Evolutionary conservation across 1,140 invertebrate genomes (phyloP).

Genomic region (Sitophilus oryzae): DNA sequence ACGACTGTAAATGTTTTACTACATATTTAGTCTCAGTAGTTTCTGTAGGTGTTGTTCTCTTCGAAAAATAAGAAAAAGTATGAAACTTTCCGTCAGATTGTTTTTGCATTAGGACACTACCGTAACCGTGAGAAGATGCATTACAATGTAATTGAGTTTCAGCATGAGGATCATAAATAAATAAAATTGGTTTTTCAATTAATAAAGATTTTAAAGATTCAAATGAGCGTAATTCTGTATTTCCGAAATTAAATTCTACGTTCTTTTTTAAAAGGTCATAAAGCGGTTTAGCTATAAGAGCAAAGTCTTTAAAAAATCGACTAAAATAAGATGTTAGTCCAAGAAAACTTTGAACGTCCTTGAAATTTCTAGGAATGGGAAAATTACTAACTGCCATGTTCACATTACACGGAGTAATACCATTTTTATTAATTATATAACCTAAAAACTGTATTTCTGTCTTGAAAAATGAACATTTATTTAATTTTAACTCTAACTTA

Average conservation of each 20-base stretch:
- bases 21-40: too few species aligned
- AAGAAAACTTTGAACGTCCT: constrained; percentile 21
- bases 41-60: too few species aligned
- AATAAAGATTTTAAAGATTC: constrained; percentile 18
- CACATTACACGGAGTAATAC: constrained; percentile 12
- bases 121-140: constrained; percentile 9
- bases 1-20: too few species aligned
- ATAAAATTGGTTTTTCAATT: constrained; percentile 11
- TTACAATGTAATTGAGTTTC: constrained; percentile 26
- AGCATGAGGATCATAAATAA: constrained; percentile 8
- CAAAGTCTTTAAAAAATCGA: constrained; percentile 29
- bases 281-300: constrained; percentile 30
- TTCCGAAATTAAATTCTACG: constrained; percentile 3
- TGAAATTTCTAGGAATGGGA: constrained; percentile 16
- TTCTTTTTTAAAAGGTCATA: constrained; percentile 33
- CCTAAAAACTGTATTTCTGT: constrained; percentile 24
- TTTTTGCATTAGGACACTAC: too few species aligned
- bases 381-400: constrained; percentile 17
- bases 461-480: constrained; percentile 29
- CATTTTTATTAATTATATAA: constrained; percentile 20
- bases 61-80: too few species aligned
- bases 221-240: constrained; percentile 33
- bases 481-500: constrained; percentile 22
- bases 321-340: constrained; percentile 27
- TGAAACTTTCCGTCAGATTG: too few species aligned